A percentile compares a stretch with the other conserved stretches of the same genome.
Evolutionary conservation across 2,888 invertebrate species (phyloP).

Genomic region (Nomada fabriciana): DNA sequence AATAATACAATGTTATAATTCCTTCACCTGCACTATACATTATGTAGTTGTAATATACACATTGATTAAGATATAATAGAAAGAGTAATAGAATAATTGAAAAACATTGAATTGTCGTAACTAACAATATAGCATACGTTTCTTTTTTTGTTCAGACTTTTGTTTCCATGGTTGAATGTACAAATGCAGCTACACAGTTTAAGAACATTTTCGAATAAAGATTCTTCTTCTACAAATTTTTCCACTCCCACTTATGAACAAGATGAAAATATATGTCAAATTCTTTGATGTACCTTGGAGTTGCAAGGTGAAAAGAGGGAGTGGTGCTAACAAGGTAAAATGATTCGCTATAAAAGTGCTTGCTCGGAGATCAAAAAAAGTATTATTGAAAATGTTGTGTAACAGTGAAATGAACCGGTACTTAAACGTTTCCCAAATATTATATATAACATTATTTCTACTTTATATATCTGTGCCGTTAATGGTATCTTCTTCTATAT

Average conservation of each 20-base stretch:
- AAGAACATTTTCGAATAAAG: conserved; percentile 10
- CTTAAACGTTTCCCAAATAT: conserved; percentile 13
- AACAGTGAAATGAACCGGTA: conserved; percentile 21
- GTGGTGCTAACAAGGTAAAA: conserved; percentile 58
- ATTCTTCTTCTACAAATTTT: conserved; percentile 60
- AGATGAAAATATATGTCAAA: conserved; percentile 57
- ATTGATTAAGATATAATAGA: too few species aligned
- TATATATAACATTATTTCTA: conserved; percentile 39
- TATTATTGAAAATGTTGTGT: conserved; percentile 60
- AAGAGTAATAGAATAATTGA: too few species aligned
- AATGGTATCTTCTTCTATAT: conserved; percentile 21
- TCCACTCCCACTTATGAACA: conserved; percentile 67
- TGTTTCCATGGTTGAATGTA: background rate
- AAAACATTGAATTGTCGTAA: background rate
- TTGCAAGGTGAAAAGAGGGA: conserved; percentile 35
- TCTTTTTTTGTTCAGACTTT: background rate
- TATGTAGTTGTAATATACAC: too few species aligned
- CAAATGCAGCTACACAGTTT: background rate
- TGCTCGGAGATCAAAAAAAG: conserved; percentile 8
- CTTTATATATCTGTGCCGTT: conserved; percentile 29
- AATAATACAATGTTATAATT: too few species aligned
- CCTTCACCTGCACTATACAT: too few species aligned
- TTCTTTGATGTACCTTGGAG: conserved; percentile 31
- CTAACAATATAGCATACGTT: background rate
- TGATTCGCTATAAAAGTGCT: conserved; percentile 60